Base-by-base conservation (phyloP, 1,140 invertebrate genomes). In the Leptestheria dahalacensis region DNA sequence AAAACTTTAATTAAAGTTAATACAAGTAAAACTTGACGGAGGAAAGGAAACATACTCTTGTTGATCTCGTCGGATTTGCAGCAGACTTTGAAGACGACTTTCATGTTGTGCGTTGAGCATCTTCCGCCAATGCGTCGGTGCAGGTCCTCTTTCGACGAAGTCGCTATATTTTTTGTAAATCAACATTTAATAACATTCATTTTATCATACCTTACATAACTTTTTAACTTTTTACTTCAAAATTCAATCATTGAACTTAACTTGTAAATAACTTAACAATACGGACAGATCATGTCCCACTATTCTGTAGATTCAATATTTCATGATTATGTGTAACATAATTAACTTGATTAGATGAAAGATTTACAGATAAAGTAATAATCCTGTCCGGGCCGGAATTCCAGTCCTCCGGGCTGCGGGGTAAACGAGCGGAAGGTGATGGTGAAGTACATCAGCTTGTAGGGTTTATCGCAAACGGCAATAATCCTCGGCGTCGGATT, bases 391-490 rank as follows among this genome's bases (percentile, higher is more conserved):
- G 91, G 90, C 66, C 87, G 80, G 75, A 95, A 95, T 73, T 95
- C 91, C 65, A 94, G 77, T 55, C 91, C 91, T 65, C 89, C 90
- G 57, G 91, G 91, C 75, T 93, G 90, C 41, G 91, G 91, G 66
- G 90, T 93, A 74, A 94, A 95, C 68, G 91, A 90, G 72, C 91
- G 81, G 77, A 95, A 95, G 63, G 91, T 94, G 71, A 95, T 93
- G 57, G 91, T 94, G 78, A 94, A 93, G 76, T 91, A 94, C 86
- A 91, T 90, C 68, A 89, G 77, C 74, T 88, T 91, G 74, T 87
- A 82, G 57, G 91, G 91, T 71, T 94, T 93, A 79, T 95, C 88
- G 81, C 91, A 95, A 70, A 93, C 84, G 62, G 91, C 91, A 75
- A 95, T 93, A 67, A 91, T 88, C 63, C 88, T 78, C 33, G 91